Conservation (phyloP, 2,797 vertebrate genomes). For the Chrosomus eos region DNA sequence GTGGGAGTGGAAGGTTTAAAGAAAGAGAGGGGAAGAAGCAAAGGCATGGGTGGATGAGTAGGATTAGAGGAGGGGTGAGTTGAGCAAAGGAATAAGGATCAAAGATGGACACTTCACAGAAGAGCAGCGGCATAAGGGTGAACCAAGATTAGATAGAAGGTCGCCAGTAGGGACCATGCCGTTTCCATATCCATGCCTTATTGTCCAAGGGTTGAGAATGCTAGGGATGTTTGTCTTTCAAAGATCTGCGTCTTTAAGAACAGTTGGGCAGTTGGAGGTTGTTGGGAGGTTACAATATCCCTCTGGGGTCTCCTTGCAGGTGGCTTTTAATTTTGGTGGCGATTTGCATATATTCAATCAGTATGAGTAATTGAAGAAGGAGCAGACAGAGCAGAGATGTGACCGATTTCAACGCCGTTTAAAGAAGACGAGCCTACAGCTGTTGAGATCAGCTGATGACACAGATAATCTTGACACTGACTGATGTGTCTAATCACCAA, state of each 20-base stretch:
- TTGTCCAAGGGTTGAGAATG: conserved; percentile 5
- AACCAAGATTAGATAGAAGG: conserved; percentile 51
- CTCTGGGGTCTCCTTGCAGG: conserved; percentile 72
- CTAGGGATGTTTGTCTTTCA: background rate
- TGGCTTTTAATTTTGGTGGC: conserved; percentile 80
- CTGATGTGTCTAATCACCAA: conserved; percentile 83
- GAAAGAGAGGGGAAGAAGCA: conserved; percentile 35
- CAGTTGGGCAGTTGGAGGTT: conserved; percentile 57
- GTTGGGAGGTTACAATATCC: conserved; percentile 60
- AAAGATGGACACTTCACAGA: conserved; percentile 42
- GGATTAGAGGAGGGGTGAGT: conserved; percentile 52
- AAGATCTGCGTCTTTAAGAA: conserved; percentile 35
- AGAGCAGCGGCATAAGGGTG: conserved; percentile 39
- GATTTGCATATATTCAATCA: conserved; percentile 87
- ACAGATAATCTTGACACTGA: conserved; percentile 84
- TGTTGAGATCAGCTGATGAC: conserved; percentile 76
- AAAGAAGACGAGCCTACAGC: conserved; percentile 70
- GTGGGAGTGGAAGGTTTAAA: conserved; percentile 44
- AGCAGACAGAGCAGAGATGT: conserved; percentile 57
- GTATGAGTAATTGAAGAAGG: conserved; percentile 78
- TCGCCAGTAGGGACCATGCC: conserved; percentile 31
- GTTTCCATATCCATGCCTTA: conserved; percentile 45
- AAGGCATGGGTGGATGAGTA: conserved; percentile 39
- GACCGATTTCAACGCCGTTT: conserved; percentile 62
- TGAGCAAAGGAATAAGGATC: conserved; percentile 43